Percentiles rank a stretch among this genome's conserved stretches.
Evolutionary conservation across 2,797 vertebrate genomes (phyloP).

Genomic region (Lacerta viridis): DNA sequence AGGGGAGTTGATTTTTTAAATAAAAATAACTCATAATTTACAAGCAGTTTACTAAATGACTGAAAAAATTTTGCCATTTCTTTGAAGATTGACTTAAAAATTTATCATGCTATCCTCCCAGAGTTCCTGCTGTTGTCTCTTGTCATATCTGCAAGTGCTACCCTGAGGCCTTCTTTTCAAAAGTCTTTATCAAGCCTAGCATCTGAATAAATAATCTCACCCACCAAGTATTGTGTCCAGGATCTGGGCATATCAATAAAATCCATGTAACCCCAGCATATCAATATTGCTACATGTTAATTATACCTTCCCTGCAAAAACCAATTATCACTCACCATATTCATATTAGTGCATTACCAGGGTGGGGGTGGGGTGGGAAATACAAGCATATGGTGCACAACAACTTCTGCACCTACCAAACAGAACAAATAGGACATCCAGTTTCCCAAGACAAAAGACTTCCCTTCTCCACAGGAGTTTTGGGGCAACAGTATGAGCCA

Average conservation of each 20-base stretch:
- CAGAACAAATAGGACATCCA: not conserved
- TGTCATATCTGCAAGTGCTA: not conserved
- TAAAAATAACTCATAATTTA: not conserved
- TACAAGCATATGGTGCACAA: no score
- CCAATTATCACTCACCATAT: not conserved
- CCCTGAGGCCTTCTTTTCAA: not conserved
- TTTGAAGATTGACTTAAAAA: slow-evolving; percentile 7
- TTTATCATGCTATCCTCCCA: not conserved
- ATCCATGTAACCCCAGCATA: not conserved
- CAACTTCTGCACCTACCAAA: not conserved
- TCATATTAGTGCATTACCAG: not conserved
- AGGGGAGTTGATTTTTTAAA: not conserved
- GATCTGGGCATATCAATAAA: not conserved
- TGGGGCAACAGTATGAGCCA: not conserved
- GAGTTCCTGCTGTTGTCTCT: not conserved
- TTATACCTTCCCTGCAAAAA: not conserved
- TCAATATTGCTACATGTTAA: not conserved
- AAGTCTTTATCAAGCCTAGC: not conserved
- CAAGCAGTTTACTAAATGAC: not conserved
- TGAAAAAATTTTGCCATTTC: not conserved
- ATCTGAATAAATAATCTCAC: not conserved
- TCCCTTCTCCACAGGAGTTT: not conserved
- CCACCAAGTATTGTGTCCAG: not conserved
- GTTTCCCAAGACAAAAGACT: not conserved
- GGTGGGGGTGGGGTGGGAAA: no score